Conservation (phyloP, 2,797 vertebrate genomes). For the Propithecus deckenii region DNA sequence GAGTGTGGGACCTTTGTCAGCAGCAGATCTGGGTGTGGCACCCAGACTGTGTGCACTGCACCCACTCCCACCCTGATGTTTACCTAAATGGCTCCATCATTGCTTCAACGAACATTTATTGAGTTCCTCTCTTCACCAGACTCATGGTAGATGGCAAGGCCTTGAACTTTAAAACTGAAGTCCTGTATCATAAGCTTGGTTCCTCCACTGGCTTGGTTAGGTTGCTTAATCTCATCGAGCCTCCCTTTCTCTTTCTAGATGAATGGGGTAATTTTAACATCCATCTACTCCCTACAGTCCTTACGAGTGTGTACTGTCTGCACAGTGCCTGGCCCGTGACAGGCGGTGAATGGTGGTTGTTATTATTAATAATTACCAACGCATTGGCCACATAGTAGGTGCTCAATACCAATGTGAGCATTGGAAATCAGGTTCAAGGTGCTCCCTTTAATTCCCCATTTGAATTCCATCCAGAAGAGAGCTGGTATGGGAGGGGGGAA, state of each 20-base stretch:
- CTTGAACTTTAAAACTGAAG: neutral
- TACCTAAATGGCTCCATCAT: neutral
- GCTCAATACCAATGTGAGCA: neutral
- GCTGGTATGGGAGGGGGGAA: fast-evolving
- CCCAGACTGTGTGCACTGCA: fast-evolving
- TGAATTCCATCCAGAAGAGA: neutral
- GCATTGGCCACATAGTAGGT: neutral
- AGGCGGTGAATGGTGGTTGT: neutral
- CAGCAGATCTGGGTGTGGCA: neutral
- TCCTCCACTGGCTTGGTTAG: neutral
- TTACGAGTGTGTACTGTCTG: too few relatives aligned
- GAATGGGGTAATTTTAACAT: neutral
- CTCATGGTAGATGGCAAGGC: neutral
- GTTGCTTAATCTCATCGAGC: neutral
- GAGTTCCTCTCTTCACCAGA: neutral
- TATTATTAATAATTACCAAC: neutral
- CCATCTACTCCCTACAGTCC: neutral
- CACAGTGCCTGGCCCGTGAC: neutral
- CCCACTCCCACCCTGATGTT: neutral
- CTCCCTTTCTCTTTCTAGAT: neutral
- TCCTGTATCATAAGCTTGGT: neutral
- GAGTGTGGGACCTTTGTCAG: neutral
- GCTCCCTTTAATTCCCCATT: neutral
- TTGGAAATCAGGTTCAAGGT: neutral
- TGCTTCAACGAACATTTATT: neutral